Evolutionary conservation across 2,113 vertebrate genomes (phyloP), one percentile per base, ranked within the genome.

Genomic region (Spheniscus mendiculus): DNA sequence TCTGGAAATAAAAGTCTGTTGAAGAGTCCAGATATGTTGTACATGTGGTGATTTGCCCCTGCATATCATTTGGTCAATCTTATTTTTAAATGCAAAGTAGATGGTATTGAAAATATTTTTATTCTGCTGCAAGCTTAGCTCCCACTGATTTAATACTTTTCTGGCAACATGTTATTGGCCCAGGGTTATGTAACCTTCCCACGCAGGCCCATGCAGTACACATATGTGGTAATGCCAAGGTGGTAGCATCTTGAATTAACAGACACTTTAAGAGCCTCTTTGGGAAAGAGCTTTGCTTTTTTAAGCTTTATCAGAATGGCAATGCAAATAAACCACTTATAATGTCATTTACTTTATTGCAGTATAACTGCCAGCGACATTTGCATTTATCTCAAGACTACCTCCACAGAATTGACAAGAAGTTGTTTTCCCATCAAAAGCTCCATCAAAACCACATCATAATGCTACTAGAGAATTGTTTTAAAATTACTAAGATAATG

Each of bases 251-350:
- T 50, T 59, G n/a, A 77, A 81, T 38, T 76, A 72, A 56, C 13
- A 84, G 12, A n/a, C 29, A 49, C 42, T 67, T 70, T 17, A 80
- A 36, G 21, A 53, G 4, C 10, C 30, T 79, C 15, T 58, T 79
- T 15, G 59, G n/a, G 47, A 47, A 92, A 84, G 9, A 65, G 12
- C 10, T 90, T 74, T 90, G 15, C 0, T 36, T 81, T 93, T 77
- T 83, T 5, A 53, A 90, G 12, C 34, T 83, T 71, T 77, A 83
- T 67, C 42, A 88, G 15, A 95, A 59, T 15, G 55, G 70, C 30
- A 87, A 18, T 62, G 25, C 83, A 97, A 97, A 56, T 66, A 78
- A 89, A 95, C n/a, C 56, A 56, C 27, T 47, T 86, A n/a, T 25
- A 91, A 83, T n/a, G 62, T 42, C 63, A 59, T 16, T 80, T 63